Base-by-base conservation (phyloP, 2,888 invertebrate genomes). In the Hypomecis atomaria region DNA sequence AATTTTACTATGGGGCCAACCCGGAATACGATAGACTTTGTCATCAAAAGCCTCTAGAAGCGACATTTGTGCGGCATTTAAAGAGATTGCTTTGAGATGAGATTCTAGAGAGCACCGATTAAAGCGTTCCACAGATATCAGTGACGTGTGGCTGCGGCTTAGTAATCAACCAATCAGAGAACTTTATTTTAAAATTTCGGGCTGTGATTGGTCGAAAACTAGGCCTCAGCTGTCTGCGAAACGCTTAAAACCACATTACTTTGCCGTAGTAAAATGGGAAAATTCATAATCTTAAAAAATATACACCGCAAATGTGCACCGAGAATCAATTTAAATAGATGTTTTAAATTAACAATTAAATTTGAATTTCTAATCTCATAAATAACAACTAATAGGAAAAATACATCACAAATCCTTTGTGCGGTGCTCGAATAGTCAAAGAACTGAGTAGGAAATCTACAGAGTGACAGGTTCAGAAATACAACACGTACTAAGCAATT, bases 331-430 rank as follows among this genome's bases (percentile, higher is more conserved):
- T 52, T 7, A 10, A 11, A 52, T 40, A 6, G 13, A 50, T 40
- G 6, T 10, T 45, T 40, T 44, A 50, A 37, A 43, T 13, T 9
- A 58, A 55, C 42, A 49, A 49, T 58, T 33, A 57, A 23, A 38
- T 48, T 38, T 45, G n/a, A 48, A 57, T 36, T 43, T 42, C 52
- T 52, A 40, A 33, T 34, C 11, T 54, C 23, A 56, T 49, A 56
- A 37, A 69, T 66, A 59, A 73, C 72, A 75, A 78, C 72, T 72
- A 79, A 76, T 77, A 69, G 55, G 73, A 75, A 72, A 56, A 72
- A 56, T 74, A 65, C 69, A 66, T 67, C 70, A 80, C 74, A 77
- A 78, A 76, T 79, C 77, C 70, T 63, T 73, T 72, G 78, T 81
- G 81, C 77, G 57, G 75, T 76, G 77, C 75, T 70, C 59, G 47